These are phyloP conservation scores for Shargacucullia verbasci DNA, from an alignment of 2,888 invertebrate species.

Conservation along the genomic window DNA sequence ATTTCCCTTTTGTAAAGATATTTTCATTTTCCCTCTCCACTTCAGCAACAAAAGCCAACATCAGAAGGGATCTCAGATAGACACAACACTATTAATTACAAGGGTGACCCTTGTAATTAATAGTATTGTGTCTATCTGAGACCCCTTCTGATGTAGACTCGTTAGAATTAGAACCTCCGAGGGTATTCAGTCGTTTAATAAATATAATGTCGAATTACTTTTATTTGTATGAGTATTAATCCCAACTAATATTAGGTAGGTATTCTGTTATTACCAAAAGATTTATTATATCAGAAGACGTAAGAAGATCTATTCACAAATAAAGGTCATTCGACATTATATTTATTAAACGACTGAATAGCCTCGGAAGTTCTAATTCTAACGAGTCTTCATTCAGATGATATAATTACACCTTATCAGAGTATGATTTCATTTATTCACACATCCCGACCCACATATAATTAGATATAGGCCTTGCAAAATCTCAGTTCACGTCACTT, in stretches of 20 bases:
- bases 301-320: too few species aligned
- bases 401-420: slow-evolving; percentile 43
- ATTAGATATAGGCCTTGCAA: slow-evolving; percentile 37
- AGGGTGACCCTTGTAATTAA: too few species aligned
- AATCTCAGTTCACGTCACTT: slow-evolving; percentile 43
- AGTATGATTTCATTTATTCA: slow-evolving; percentile 40
- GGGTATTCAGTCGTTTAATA: slow-evolving; percentile 9
- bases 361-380: slow-evolving; percentile 13
- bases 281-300: too few species aligned
- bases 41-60: too few species aligned
- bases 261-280: too few species aligned
- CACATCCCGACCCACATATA: slow-evolving; percentile 37
- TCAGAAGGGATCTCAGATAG: too few species aligned
- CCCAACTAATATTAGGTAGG: too few species aligned
- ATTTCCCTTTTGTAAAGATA: too few species aligned
- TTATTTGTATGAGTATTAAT: not conserved
- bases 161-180: slow-evolving; percentile 13
- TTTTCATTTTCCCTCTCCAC: too few species aligned
- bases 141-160: slow-evolving; percentile 22
- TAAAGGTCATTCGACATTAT: slow-evolving; percentile 1
- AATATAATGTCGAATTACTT: not conserved
- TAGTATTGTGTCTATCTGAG: too few species aligned
- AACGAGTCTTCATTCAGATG: slow-evolving; percentile 21
- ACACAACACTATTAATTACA: too few species aligned
- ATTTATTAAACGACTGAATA: slow-evolving; percentile 9